These are phyloP conservation scores for Lasioglossum leucozonium DNA, from an alignment of 2,888 invertebrate species.

Conservation along the genomic window DNA sequence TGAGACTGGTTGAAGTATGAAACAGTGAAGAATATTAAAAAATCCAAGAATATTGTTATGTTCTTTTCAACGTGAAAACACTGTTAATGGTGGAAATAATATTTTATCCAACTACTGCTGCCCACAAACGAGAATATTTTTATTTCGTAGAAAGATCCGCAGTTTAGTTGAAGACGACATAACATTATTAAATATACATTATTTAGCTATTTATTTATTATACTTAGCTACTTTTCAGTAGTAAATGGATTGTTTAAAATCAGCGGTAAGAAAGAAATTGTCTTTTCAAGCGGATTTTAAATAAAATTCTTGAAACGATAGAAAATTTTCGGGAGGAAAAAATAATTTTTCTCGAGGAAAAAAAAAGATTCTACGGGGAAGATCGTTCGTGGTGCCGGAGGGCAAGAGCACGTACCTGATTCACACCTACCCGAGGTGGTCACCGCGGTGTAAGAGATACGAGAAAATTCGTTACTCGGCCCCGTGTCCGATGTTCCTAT, in stretches of 20 bases:
- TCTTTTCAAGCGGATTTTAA: background rate
- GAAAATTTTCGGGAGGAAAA: background rate
- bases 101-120: no score
- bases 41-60: no score
- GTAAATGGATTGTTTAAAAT: background rate
- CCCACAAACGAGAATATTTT: no score
- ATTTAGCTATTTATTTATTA: no score
- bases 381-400: background rate
- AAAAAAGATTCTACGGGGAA: background rate
- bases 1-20: no score
- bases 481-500: conserved; percentile 57
- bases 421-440: conserved; percentile 41
- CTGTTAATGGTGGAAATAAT: no score
- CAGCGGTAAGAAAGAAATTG: background rate
- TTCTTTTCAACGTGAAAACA: no score
- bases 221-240: background rate
- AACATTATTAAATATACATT: no score
- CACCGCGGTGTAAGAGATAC: conserved; percentile 55
- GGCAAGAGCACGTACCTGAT: background rate
- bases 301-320: no score
- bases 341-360: background rate
- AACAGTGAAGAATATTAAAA: no score
- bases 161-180: no score
- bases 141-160: no score
- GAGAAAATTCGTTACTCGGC: conserved; percentile 66